Evolutionary conservation across 2,797 vertebrate species (phyloP).

Genomic region (Adrianichthys oophorus): DNA sequence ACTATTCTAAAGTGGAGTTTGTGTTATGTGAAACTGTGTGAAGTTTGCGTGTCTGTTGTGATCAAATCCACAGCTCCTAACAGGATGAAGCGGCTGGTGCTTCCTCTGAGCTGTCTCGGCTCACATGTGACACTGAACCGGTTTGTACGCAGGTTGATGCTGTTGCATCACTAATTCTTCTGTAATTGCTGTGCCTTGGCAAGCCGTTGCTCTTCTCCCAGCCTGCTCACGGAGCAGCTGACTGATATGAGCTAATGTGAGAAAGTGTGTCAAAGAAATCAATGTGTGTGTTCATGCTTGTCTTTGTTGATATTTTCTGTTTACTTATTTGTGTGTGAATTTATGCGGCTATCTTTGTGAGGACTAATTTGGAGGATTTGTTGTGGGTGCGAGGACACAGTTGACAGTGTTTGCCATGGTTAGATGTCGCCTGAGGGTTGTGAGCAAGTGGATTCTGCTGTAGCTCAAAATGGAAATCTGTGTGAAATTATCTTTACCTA

Average conservation of each 20-base stretch:
- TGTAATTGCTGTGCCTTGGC: conserved; percentile 15
- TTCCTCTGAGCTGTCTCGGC: not conserved
- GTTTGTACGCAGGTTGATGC: conserved; percentile 8
- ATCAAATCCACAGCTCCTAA: conserved; percentile 5
- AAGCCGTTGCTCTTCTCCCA: conserved; percentile 25
- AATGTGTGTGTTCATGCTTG: conserved; percentile 28
- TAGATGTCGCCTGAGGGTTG: not conserved
- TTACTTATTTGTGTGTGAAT: conserved; percentile 29
- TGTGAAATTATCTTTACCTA: not conserved
- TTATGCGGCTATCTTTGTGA: not conserved
- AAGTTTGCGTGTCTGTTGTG: conserved; percentile 4
- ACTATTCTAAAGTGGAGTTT: conserved; percentile 5
- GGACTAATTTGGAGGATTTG: not conserved
- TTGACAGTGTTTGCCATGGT: not conserved
- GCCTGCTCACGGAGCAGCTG: conserved; percentile 36
- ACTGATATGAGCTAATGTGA: conserved; percentile 51
- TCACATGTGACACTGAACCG: not conserved
- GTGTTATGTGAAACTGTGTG: conserved; percentile 6
- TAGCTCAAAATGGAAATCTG: not conserved
- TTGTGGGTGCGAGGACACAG: not conserved
- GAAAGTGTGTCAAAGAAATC: conserved; percentile 34
- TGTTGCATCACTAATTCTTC: conserved; percentile 9
- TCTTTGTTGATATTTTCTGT: conserved; percentile 40
- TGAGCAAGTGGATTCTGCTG: not conserved
- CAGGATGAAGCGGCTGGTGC: conserved; percentile 15